These are phyloP conservation scores for Corythoichthys haematopterus DNA, from an alignment of 2,113 vertebrate genomes.

Conservation along the genomic window DNA sequence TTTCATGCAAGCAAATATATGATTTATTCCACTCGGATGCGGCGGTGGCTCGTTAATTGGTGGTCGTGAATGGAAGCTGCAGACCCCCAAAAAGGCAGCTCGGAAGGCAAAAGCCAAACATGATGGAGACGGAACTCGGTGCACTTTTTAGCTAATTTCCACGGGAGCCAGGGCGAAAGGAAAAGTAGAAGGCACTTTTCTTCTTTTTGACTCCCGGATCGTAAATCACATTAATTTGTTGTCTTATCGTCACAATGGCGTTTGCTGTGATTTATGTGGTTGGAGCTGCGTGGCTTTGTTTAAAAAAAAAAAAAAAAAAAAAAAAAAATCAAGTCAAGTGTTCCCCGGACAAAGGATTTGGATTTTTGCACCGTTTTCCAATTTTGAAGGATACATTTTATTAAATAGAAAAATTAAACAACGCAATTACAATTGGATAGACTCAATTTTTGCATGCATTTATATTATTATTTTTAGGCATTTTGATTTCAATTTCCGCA, in stretches of 20 bases:
- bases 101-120: conserved; percentile 69
- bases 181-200: conserved; percentile 72
- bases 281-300: conserved; percentile 76
- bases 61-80: conserved; percentile 62
- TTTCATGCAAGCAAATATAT: conserved; percentile 77
- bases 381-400: neutral
- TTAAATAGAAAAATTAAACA: neutral
- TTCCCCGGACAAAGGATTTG: conserved; percentile 15
- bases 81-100: conserved; percentile 34
- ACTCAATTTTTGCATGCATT: neutral
- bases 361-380: conserved; percentile 9
- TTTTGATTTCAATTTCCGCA: neutral
- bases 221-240: conserved; percentile 87
- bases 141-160: conserved; percentile 66
- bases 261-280: conserved; percentile 80
- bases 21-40: conserved; percentile 80
- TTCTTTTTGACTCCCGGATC: conserved; percentile 80
- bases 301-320: conserved; percentile 14
- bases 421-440: neutral
- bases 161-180: conserved; percentile 60
- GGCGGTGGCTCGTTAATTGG: conserved; percentile 76
- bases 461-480: neutral
- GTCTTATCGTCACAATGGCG: conserved; percentile 77
- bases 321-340: too few relatives aligned
- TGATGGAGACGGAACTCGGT: conserved; percentile 49